Evolutionary conservation across 1,140 invertebrate species (phyloP).

Genomic region (Monomorium pharaonis): DNA sequence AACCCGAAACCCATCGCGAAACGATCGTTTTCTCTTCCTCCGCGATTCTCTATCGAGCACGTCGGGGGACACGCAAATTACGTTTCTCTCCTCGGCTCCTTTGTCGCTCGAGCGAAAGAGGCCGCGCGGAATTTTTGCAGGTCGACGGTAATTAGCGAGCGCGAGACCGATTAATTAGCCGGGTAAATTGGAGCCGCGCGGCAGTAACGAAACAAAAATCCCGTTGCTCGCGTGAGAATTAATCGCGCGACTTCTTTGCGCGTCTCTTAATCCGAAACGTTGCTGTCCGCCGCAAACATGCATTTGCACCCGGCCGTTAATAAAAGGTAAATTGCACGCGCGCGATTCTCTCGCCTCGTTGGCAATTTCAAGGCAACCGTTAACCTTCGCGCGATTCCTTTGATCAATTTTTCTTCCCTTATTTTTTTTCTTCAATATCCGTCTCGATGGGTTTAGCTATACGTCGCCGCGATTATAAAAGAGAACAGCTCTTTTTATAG

Average conservation of each 20-base stretch:
- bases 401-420: conserved; percentile 25
- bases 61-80: background rate
- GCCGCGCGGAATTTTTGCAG: background rate
- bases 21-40: background rate
- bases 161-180: conserved; percentile 23
- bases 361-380: conserved; percentile 24
- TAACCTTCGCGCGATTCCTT: conserved; percentile 26
- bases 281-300: background rate
- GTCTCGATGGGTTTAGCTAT: background rate
- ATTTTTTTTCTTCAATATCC: conserved; percentile 7
- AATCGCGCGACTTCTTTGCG: conserved; percentile 22
- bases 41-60: background rate
- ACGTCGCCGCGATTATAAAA: conserved; percentile 34
- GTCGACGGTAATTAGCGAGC: background rate
- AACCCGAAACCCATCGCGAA: background rate
- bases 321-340: background rate
- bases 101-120: background rate
- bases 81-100: background rate
- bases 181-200: background rate
- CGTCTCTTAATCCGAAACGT: conserved; percentile 8
- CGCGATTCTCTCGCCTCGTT: background rate
- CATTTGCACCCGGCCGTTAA: background rate
- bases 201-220: background rate
- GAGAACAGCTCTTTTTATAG: conserved; percentile 12
- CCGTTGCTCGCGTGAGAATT: conserved; percentile 35